These are phyloP conservation scores for Lathamus discolor DNA, from an alignment of 2,113 vertebrate species.

Conservation along the genomic window DNA sequence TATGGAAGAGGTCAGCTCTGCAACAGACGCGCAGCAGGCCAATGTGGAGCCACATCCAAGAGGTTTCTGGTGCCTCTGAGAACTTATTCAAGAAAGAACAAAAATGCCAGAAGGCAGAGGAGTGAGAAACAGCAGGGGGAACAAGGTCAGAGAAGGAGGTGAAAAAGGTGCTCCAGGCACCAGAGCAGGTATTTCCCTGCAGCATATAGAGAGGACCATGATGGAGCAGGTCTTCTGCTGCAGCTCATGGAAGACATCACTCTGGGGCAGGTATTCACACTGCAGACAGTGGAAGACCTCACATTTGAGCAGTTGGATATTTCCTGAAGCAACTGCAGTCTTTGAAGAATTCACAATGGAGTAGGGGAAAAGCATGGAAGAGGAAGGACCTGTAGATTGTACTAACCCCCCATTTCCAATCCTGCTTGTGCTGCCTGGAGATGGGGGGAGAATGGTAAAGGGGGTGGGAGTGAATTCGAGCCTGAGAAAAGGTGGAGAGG, in stretches of 20 bases:
- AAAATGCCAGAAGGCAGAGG: not conserved
- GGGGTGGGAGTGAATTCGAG: not conserved
- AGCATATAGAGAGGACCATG: not conserved
- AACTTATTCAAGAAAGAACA: not conserved
- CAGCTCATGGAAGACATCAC: not conserved
- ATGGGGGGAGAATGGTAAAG: not conserved
- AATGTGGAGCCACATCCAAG: not conserved
- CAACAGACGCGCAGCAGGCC: not conserved
- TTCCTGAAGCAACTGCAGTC: not conserved
- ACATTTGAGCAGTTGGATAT: not conserved
- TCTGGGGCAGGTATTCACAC: not conserved
- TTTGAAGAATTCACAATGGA: not conserved
- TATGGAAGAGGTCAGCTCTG: not conserved
- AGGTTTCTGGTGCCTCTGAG: not conserved
- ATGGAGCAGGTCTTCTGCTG: not conserved
- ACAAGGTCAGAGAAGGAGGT: not conserved
- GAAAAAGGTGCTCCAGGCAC: not conserved
- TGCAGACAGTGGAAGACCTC: not conserved
- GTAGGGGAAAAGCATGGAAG: not conserved
- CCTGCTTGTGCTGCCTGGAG: not conserved
- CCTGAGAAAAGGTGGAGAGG: not conserved
- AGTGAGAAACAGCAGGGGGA: not conserved
- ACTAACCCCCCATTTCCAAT: not conserved
- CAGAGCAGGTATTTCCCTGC: not conserved
- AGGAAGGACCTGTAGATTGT: not conserved